Conservation (phyloP, 2,113 vertebrate species). For the Sminthopsis crassicaudata region DNA sequence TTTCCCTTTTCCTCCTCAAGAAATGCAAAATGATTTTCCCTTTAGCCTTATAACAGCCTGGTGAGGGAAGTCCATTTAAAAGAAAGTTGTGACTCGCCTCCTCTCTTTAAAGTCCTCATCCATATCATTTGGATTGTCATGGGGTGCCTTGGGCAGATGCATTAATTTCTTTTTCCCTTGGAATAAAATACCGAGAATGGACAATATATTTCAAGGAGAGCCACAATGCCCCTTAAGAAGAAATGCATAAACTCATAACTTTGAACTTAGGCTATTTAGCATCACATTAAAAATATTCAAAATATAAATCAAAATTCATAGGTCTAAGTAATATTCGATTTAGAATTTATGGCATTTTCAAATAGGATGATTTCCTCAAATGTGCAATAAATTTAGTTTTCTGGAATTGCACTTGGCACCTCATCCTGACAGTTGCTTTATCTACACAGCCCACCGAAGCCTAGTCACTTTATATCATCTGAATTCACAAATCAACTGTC, state of each 20-base stretch:
- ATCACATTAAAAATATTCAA: conserved; percentile 92
- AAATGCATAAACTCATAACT: conserved; percentile 82
- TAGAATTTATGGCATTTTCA: conserved; percentile 96
- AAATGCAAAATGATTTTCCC: neutral
- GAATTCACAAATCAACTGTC: conserved; percentile 96
- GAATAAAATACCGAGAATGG: conserved; percentile 80
- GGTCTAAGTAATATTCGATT: conserved; percentile 93
- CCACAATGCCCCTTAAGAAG: conserved; percentile 81
- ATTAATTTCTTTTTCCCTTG: conserved; percentile 45
- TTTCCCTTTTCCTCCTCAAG: neutral
- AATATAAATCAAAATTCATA: conserved; percentile 94
- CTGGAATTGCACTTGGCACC: conserved; percentile 90
- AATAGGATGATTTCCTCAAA: conserved; percentile 95
- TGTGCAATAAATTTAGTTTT: conserved; percentile 94
- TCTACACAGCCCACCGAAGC: conserved; percentile 88
- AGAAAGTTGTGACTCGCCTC: conserved; percentile 21
- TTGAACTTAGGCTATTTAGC: conserved; percentile 85
- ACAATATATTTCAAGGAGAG: conserved; percentile 80
- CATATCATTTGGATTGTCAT: conserved; percentile 54
- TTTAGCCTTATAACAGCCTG: neutral
- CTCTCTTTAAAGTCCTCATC: conserved; percentile 58
- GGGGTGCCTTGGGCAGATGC: conserved; percentile 66
- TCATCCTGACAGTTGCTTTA: conserved; percentile 92
- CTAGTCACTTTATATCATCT: conserved; percentile 94
- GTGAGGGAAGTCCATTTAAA: neutral